Base-by-base conservation (phyloP, 2,888 invertebrate genomes). In the Podotricha telesiphe region DNA sequence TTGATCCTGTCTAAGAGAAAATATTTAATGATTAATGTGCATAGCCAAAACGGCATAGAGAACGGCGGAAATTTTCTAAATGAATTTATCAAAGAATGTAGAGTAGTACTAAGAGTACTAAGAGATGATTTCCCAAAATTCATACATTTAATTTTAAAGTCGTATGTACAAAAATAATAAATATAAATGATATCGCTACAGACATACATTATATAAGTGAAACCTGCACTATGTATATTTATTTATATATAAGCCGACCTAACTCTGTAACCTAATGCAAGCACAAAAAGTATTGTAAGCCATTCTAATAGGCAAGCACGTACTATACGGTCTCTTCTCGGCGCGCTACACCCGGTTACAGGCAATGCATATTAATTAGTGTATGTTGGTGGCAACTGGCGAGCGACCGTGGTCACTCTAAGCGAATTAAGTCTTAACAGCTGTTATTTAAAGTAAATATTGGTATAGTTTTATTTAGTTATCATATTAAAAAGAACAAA, bases 351-450 rank as follows among this genome's bases (percentile, higher is more conserved):
- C 63, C 58, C 48, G 28, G 65, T 34, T 19, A 65, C 72, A 62
- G 50, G 67, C 19, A 47, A 62, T 56, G 72, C 69, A 72, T 72
- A 72, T 50, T 69, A 72, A 72, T 45, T 61, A 72, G 67, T 15
- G 20, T 62, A 56, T 58, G 58, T 64, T 59, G 64, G 51, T 72
- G 66, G 74, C 64, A 63, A 65, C 19, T n/a, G 59, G 59, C 45
- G n/a, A 11, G 37, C 34, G 10, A 61, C 17, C 13, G 48, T 37
- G 34, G 50, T 48, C 62, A 48, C 19, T 62, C 37, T 19, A 62
- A 48, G 19, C 17, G 34, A 34, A 48, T 48, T 37, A 47, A 34
- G 3, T 47, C 15, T 47, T 20, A 56, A 45, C 55, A 40, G 45
- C 17, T 53, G 34, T 55, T 53, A 22, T 34, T 55, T 55, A 0